Evolutionary conservation across 2,888 invertebrate genomes (phyloP).

Genomic region (Lasioglossum villosulum): DNA sequence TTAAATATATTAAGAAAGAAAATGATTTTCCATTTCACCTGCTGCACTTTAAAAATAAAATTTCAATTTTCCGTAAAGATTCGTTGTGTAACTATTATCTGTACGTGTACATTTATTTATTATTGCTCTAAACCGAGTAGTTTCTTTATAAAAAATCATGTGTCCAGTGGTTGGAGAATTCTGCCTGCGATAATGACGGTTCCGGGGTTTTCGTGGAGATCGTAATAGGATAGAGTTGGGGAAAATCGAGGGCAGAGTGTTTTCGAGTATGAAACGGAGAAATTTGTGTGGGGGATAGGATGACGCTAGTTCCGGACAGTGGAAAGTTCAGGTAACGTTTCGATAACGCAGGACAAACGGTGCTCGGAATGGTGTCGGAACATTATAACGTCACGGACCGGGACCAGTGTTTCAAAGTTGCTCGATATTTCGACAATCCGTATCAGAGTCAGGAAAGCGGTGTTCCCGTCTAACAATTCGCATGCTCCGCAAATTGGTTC

Average conservation of each 20-base stretch:
- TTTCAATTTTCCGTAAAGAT: no score
- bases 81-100: no score
- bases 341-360: conserved; percentile 17
- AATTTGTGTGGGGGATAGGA: background rate
- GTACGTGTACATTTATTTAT: no score
- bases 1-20: no score
- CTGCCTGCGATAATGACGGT: background rate
- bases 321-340: conserved; percentile 17
- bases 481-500: conserved; percentile 55
- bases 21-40: no score
- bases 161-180: background rate
- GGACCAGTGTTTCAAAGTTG: conserved; percentile 27
- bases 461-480: conserved; percentile 40
- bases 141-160: no score
- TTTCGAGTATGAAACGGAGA: conserved; percentile 5
- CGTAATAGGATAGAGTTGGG: background rate
- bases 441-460: background rate
- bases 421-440: conserved; percentile 36
- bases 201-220: background rate
- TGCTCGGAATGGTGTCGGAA: conserved; percentile 23
- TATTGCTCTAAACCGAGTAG: no score
- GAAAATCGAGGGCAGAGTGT: conserved; percentile 3
- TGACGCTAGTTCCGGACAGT: conserved; percentile 2
- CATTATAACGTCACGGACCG: conserved; percentile 7
- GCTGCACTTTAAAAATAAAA: no score